Conservation (phyloP, 37 sponge, comb jelly and placozoan genomes). For the Agelas oroides region DNA sequence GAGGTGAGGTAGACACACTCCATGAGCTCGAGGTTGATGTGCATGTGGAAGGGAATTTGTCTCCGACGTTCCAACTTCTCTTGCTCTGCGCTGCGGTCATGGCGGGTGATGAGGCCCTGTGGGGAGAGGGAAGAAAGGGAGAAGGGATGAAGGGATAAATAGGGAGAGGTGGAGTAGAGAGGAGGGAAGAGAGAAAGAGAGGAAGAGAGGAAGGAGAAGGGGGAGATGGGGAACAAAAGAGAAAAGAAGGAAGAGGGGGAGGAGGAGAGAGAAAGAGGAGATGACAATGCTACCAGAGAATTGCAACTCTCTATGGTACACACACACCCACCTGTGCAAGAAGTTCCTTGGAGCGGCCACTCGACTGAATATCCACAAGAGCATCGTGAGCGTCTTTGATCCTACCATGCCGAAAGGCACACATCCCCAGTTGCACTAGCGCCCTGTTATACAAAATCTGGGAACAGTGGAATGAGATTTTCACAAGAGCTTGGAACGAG, state of each 20-base stretch:
- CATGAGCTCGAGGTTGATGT: constrained; percentile 99
- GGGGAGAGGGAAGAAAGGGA: too few species aligned
- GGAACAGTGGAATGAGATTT: too few species aligned
- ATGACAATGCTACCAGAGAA: too few species aligned
- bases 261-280: too few species aligned
- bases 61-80: constrained; percentile 90
- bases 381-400: constrained; percentile 96
- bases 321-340: constrained; percentile 84
- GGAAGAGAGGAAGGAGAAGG: too few species aligned
- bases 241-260: too few species aligned
- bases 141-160: too few species aligned
- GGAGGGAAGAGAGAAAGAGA: too few species aligned
- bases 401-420: constrained; percentile 97
- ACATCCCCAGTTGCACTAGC: constrained; percentile 98
- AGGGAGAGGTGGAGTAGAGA: too few species aligned
- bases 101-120: constrained; percentile 76
- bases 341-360: constrained; percentile 90
- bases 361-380: constrained; percentile 94
- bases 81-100: constrained; percentile 90
- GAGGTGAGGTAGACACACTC: constrained; percentile 98
- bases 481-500: too few species aligned
- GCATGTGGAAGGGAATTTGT: constrained; percentile 98
- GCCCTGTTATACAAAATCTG: constrained; percentile 87
- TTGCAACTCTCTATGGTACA: too few species aligned
- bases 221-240: too few species aligned